Percentiles rank a stretch among this genome's conserved stretches.
These are phyloP conservation scores for Cynodonichthys magdalenae DNA, from an alignment of 2,797 vertebrate species.

Conservation along the genomic window DNA sequence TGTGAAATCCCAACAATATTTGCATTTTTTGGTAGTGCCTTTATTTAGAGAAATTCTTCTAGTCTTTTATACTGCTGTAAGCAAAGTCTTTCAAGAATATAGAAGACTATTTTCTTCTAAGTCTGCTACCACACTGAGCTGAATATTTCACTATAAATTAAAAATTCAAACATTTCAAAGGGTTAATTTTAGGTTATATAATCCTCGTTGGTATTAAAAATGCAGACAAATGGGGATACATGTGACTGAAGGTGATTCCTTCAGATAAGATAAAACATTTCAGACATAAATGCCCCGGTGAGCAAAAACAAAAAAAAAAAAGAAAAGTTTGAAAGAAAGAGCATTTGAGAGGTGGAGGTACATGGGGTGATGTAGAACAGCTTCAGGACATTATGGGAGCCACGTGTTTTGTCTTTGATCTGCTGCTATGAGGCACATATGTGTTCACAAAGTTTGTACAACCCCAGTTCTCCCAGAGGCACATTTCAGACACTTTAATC, in stretches of 20 bases:
- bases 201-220: constrained; percentile 3
- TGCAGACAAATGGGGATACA: no score
- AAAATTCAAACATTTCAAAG: neutral
- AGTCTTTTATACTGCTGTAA: constrained; percentile 5
- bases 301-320: constrained; percentile 12
- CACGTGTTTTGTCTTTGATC: constrained; percentile 72
- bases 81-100: neutral
- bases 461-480: constrained; percentile 34
- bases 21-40: constrained; percentile 26
- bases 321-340: constrained; percentile 18
- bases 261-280: constrained; percentile 19
- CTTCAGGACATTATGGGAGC: constrained; percentile 32
- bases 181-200: constrained; percentile 25
- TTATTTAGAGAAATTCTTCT: constrained; percentile 27
- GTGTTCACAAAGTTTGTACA: constrained; percentile 39
- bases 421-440: constrained; percentile 72
- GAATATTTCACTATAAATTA: constrained; percentile 1
- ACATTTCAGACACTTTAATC: constrained; percentile 24
- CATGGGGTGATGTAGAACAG: constrained; percentile 16
- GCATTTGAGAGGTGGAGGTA: constrained; percentile 38
- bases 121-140: constrained; percentile 1
- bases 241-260: constrained; percentile 9
- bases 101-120: constrained; percentile 15
- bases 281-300: constrained; percentile 7
- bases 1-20: constrained; percentile 32